Evolutionary conservation across 2,113 vertebrate species (phyloP).

Genomic region (Phodopus roborovskii): DNA sequence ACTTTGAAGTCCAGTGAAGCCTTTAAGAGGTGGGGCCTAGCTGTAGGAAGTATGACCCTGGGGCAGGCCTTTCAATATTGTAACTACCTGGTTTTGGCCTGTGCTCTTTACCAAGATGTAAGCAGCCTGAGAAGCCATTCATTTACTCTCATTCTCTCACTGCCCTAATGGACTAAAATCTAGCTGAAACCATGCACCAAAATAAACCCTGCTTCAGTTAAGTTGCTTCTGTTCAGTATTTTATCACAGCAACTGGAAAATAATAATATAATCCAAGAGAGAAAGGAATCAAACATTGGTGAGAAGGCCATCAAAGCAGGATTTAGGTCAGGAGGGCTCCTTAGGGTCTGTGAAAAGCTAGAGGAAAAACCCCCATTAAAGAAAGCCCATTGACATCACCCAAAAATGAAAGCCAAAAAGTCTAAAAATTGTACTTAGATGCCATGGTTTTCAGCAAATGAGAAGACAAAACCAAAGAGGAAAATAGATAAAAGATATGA

Average conservation of each 20-base stretch:
- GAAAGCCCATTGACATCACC: neutral
- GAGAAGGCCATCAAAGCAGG: neutral
- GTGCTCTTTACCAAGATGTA: neutral
- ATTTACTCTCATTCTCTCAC: neutral
- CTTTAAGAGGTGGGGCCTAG: neutral
- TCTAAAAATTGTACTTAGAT: slow-evolving; percentile 17
- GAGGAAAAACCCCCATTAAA: neutral
- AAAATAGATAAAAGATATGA: slow-evolving; percentile 53
- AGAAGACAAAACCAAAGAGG: neutral
- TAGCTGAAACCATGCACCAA: neutral
- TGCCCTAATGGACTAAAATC: neutral
- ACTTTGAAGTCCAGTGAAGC: neutral
- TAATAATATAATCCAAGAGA: neutral
- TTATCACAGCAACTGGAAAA: neutral
- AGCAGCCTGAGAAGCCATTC: neutral
- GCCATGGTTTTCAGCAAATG: slow-evolving; percentile 1
- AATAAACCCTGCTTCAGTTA: neutral
- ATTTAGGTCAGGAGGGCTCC: neutral
- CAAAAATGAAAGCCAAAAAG: slow-evolving; percentile 32
- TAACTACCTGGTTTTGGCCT: neutral
- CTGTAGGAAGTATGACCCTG: neutral
- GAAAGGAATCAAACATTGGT: neutral
- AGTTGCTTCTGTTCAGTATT: neutral
- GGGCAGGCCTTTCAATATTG: neutral
- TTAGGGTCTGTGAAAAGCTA: slow-evolving; percentile 28